Base-by-base conservation (phyloP, 35 echinoderm and acorn worm species). In the Acanthaster planci region DNA sequence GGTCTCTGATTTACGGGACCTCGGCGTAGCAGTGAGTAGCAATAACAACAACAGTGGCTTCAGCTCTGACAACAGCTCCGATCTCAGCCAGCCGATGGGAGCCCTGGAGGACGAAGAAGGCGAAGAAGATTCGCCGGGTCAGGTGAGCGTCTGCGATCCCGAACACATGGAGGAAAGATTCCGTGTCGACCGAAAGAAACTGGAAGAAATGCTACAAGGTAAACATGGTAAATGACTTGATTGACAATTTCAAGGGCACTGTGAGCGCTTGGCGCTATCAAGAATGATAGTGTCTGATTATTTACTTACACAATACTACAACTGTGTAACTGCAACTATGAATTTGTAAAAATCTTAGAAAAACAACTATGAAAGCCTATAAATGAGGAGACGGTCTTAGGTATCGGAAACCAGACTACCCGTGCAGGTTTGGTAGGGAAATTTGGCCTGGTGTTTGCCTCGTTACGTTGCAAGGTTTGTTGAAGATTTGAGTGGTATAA, bases 141-240 rank as follows among this genome's bases (percentile, higher is more conserved):
- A 31, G 19, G 15, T 27, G 35, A 31, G 37, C 39, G 86, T 42
- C 26, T 87, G 82, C 64, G 91, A 93, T 51, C 87, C 95, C 21
- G 85, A 89, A 51, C 84, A 86, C 76, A 83, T 89, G 44, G 95
- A 97, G 60, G 95, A 97, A 22, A 84, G 90, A 60, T 97, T 97
- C 85, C 87, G 95, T 22, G 95, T 97, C 36, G 95, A 97, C 80
- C 95, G 95, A 30, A 93, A 92, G 77, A 97, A 97, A 84, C 81
- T 97, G 38, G 95, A 97, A 86, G 83, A 82, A 81, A 97, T 97
- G 95, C 52, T 89, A 22, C 87, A 84, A 83, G 87, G 87, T 89
- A 89, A n/a, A 36, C 29, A 78, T 77, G 76, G 34, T 75, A 57
- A 57, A 57, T 14, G 22, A 12, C 22, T 57, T n/a, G n/a, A n/a